Base-by-base conservation (phyloP, 2,888 invertebrate genomes). In the Eupithecia vulgata region DNA sequence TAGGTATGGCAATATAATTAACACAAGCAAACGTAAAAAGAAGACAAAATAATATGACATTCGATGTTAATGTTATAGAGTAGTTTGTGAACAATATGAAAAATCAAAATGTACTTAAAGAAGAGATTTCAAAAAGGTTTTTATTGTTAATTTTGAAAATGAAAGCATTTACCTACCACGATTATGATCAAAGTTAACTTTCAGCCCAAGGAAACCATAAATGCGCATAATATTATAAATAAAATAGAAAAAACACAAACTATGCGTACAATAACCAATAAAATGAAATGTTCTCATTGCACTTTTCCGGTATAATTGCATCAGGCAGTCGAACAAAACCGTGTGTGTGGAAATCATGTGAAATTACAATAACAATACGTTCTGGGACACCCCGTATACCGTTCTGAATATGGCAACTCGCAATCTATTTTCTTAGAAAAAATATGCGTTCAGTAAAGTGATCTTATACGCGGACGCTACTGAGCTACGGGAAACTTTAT, bases 341-440 rank as follows among this genome's bases (percentile, higher is more conserved):
- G 85, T 82, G 83, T 79, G 81, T 81, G 83, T 82, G 81, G 87
- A 89, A 90, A 90, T 87, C 86, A 87, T 89, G 90, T 85, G 90
- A 90, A 90, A 86, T 86, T 79, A 74, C 73, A 78, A 83, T 81
- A 84, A 87, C 87, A 88, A 87, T 86, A 80, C 71, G 70, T 72
- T 70, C 67, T 74, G 62, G 67, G 66, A 74, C 68, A 71, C 62
- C 82, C 80, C 81, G 78, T 81, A 42, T 45, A 82, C 81, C 83
- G 85, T 86, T 73, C 86, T 86, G 84, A 84, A 82, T 85, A 85
- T 83, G 81, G 84, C 13, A 37, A 35, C 12, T 35, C 12, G 12
- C 21, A n/a, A 15, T 17, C 48, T 48, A 21, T 25, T 57, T 25
- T 25, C n/a, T 17, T 5, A 21, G 10, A 57, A 25, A 21, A 52